Base-by-base conservation (phyloP, 2,888 invertebrate genomes). In the Gandaritis pyraliata region DNA sequence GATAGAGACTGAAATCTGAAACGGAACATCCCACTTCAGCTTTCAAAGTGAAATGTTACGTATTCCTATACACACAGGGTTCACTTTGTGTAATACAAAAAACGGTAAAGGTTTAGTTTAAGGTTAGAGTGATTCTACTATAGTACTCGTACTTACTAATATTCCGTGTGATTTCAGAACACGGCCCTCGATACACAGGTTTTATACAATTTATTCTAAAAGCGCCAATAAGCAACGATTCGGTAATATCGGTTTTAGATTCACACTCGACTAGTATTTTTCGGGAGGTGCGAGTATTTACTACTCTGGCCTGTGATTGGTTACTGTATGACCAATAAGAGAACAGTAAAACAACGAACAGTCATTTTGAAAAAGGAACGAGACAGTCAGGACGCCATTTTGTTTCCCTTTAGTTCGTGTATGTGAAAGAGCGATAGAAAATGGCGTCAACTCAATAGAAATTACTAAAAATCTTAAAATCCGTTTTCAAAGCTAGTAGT, bases 261-360 rank as follows among this genome's bases (percentile, higher is more conserved):
- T 88, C 89, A 86, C 81, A 81, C 81, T 83, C 85, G 90, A 90
- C 89, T 90, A 89, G 90, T 81, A 82, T 77, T 72, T 77, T 77
- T 75, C 65, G 71, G 76, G 75, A 75, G 81, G 78, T 75, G 72
- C 60, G 59, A 58, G 68, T 66, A 61, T 12, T 23, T 2, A 41
- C 36, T 12, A 30, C 12, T 16, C 15, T 39, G 15, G 8, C 15
- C 8, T 30, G n/a, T 3, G 7, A 23, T 13, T n/a, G n/a, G 8
- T 47, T 8, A 29, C 23, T 23, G 0, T 23, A 46, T 46, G 4
- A n/a, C 12, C n/a, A 6, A 6, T 23, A n/a, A 46, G n/a, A 11
- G 16, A 43, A 4, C 43, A 43, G 16, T 43, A 15, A 43, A 43
- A 16, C 10, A 2, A 43, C 16, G 16, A 38, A 43, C 10, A 8